phyloP scores from a whole-genome alignment of 53 echinoderm and acorn worm species.

The Antedon mediterranea region DNA sequence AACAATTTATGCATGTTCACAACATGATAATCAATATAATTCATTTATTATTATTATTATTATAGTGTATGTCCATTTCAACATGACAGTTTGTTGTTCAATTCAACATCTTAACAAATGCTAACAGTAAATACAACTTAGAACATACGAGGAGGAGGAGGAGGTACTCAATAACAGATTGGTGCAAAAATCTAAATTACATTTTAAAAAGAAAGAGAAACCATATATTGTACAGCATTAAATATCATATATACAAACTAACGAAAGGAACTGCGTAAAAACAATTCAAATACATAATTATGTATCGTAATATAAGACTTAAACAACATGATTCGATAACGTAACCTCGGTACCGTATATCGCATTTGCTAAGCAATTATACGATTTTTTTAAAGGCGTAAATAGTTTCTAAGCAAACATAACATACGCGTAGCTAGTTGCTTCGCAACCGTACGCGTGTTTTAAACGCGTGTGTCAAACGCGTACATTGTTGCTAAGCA shows the following conservation, averaged over 20 bases:
- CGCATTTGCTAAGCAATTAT: too few species aligned
- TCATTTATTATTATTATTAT: not conserved
- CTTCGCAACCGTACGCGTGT: too few species aligned
- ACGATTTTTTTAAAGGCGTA: too few species aligned
- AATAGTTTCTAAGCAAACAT: too few species aligned
- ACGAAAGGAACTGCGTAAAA: not conserved
- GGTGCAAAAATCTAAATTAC: not conserved
- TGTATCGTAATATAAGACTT: too few species aligned
- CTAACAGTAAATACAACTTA: not conserved
- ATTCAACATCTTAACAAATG: not conserved
- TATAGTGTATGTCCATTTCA: not conserved
- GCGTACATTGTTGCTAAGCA: too few species aligned
- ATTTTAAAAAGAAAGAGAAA: not conserved
- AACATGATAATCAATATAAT: not conserved
- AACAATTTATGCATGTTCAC: not conserved
- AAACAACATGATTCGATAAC: too few species aligned
- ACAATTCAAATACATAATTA: too few species aligned
- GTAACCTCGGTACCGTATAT: too few species aligned
- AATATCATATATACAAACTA: not conserved
- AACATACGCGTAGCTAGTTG: too few species aligned
- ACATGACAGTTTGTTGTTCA: not conserved
- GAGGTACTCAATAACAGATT: not conserved
- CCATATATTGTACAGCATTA: not conserved
- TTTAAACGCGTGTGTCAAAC: too few species aligned
- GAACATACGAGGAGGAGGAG: not conserved